Evolutionary conservation across 2,113 vertebrate genomes (phyloP).

Genomic region (Progne subis): DNA sequence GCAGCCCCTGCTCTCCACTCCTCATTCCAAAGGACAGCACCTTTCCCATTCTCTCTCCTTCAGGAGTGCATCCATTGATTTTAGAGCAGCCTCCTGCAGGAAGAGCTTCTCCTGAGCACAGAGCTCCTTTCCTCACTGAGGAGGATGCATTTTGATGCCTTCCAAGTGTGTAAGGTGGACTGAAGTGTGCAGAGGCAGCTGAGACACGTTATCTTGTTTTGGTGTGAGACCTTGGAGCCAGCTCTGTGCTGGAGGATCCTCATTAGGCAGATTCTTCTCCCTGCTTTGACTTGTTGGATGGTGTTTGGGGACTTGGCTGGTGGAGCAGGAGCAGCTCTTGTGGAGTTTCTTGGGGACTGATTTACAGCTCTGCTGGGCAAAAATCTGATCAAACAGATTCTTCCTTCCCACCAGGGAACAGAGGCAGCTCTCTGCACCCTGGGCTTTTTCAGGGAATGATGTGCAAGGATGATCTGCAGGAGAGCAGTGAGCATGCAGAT

Average conservation of each 20-base stretch:
- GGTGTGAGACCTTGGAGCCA: background rate
- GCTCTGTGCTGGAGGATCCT: background rate
- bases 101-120: too few species aligned
- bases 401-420: background rate
- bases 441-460: background rate
- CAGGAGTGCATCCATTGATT: background rate
- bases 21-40: background rate
- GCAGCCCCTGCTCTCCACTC: background rate
- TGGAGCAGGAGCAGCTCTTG: background rate
- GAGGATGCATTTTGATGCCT: background rate
- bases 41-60: background rate
- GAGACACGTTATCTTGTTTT: background rate
- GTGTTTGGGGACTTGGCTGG: background rate
- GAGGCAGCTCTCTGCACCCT: background rate
- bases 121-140: background rate
- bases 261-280: background rate
- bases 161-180: background rate
- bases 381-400: background rate
- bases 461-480: background rate
- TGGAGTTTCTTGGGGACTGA: background rate
- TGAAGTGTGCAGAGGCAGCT: background rate
- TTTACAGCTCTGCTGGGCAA: slow-evolving; percentile 2
- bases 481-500: background rate
- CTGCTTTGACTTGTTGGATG: background rate
- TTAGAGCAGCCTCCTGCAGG: background rate